A percentile compares a stretch with the other conserved stretches of the same genome.
phyloP scores from a whole-genome alignment of 1,140 invertebrate species.

The Drosophila setifemur region DNA sequence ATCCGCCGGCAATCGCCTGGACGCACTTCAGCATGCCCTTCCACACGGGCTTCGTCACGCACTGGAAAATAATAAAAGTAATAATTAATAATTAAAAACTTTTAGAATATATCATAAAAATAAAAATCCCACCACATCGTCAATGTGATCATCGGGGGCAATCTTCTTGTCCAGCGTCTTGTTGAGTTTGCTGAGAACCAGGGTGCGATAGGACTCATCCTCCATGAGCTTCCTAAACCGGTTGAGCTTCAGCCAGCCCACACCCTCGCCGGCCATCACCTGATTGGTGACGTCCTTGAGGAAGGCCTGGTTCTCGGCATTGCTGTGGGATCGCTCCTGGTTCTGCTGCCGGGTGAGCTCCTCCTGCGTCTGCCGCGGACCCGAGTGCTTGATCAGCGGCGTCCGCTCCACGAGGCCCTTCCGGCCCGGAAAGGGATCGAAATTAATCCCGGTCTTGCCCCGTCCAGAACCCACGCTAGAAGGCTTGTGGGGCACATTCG shows the following conservation, averaged over 20 bases:
- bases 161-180: constrained; percentile 96
- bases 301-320: constrained; percentile 94
- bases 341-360: constrained; percentile 87
- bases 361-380: constrained; percentile 86
- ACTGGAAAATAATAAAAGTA: constrained; percentile 84
- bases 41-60: constrained; percentile 93
- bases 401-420: constrained; percentile 94
- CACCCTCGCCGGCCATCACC: constrained; percentile 97
- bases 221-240: constrained; percentile 98
- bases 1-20: constrained; percentile 93
- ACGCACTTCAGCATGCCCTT: constrained; percentile 98
- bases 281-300: constrained; percentile 94
- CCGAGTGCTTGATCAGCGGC: constrained; percentile 93
- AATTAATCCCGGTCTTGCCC: constrained; percentile 85
- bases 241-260: constrained; percentile 98
- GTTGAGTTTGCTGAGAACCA: constrained; percentile 97
- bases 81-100: too few relatives aligned
- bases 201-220: constrained; percentile 98
- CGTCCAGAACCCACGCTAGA: constrained; percentile 71
- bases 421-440: constrained; percentile 91
- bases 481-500: constrained; percentile 59
- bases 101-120: too few relatives aligned
- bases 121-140: constrained; percentile 99
- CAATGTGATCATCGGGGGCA: constrained; percentile 97
- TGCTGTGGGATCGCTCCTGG: constrained; percentile 88